Percentiles rank a stretch among this genome's conserved stretches.
Evolutionary conservation across 2,797 vertebrate species (phyloP).

Genomic region (Steatocranus sp.): DNA sequence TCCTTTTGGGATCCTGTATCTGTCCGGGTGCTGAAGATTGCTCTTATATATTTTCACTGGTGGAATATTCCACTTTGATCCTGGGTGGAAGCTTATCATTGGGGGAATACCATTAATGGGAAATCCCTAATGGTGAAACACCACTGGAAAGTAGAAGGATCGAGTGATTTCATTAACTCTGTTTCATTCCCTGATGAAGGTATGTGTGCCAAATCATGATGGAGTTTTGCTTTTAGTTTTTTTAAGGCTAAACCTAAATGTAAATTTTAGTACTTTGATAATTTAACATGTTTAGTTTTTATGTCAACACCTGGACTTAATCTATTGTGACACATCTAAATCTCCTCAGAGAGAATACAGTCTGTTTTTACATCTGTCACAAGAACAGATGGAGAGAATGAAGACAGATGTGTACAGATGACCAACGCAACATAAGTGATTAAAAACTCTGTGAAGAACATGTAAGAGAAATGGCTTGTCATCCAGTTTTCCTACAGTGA

Average conservation of each 20-base stretch:
- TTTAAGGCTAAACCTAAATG: neutral
- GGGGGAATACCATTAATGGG: neutral
- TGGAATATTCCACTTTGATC: neutral
- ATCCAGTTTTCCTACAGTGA: neutral
- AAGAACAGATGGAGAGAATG: neutral
- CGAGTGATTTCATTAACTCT: neutral
- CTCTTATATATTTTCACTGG: neutral
- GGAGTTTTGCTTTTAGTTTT: neutral
- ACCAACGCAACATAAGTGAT: neutral
- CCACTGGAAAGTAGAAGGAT: neutral
- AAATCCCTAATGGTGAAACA: neutral
- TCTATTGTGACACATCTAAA: neutral
- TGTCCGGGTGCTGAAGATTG: accelerated
- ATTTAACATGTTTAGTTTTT: neutral
- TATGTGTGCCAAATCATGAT: neutral
- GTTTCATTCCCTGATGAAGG: neutral
- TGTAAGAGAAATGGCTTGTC: neutral
- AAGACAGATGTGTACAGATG: neutral
- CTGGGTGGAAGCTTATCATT: neutral
- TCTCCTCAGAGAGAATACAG: neutral
- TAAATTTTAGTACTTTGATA: neutral
- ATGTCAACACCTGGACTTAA: neutral
- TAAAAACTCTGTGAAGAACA: neutral
- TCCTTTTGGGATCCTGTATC: neutral
- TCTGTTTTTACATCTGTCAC: neutral